Evolutionary conservation across 2,888 invertebrate genomes (phyloP), one percentile per base, ranked within the genome.

Genomic region (Nowickia ferox): DNA sequence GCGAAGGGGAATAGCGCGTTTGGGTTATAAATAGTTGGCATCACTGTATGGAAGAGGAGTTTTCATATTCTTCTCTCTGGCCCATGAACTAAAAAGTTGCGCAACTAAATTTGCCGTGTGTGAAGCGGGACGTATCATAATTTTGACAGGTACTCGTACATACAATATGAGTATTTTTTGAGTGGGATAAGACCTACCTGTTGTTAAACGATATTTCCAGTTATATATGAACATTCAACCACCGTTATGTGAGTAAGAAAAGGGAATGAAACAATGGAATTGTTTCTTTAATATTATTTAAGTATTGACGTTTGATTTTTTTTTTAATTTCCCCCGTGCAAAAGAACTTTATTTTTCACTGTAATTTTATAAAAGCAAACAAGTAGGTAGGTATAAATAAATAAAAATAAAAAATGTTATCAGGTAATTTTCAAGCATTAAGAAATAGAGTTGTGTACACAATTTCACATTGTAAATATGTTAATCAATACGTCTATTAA

Each of bases 121-220:
- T 30, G 30, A 30, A 30, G 0, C 30, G 30, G 30, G 30, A 30
- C 6, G 66, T 81, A 74, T 74, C 66, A 66, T 44, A 44, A 30
- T 68, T 38, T 55, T 55, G 55, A 48, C 46, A 69, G 13, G 44
- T 57, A 78, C 1, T 11, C 6, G 11, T 38, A 46, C 46, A 46
- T 46, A 46, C 15, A 44, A 69, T 74, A 74, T 68, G 74, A 68
- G 40, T 71, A 44, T 55, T 76, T 69, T 76, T 46, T 44, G 44
- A 66, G 61, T 48, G 68, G 42, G 63, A 65, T 19, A 17, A 10
- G 19, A 84, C 82, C 40, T 86, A 86, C 85, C 85, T 86, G 85
- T 75, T 30, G 75, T 61, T 75, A 48, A 75, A 66, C 51, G 68
- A 38, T 82, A 75, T 82, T 78, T 74, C 69, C 71, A 79, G 75